These are phyloP conservation scores for Oostethus manadensis DNA, from an alignment of 2,113 vertebrate genomes.

Conservation along the genomic window DNA sequence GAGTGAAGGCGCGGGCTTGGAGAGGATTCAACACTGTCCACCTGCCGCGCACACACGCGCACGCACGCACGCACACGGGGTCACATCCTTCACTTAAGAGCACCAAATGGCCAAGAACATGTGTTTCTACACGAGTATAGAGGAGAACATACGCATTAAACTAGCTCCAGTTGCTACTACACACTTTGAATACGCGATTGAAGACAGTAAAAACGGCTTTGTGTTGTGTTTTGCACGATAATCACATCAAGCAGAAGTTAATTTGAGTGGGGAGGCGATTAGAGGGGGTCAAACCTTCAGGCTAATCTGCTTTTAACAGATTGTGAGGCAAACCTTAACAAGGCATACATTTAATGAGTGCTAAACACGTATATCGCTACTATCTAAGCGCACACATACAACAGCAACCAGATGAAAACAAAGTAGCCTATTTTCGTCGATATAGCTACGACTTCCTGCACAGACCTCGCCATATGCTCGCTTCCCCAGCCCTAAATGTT, in stretches of 20 bases:
- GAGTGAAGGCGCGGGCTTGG: constrained; percentile 56
- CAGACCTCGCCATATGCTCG: constrained; percentile 31
- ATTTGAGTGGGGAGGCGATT: constrained; percentile 16
- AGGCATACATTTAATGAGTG: not conserved
- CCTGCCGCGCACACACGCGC: constrained; percentile 52
- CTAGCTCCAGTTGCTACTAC: not conserved
- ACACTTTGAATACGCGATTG: not conserved
- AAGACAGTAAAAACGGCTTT: not conserved
- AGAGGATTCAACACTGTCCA: constrained; percentile 65
- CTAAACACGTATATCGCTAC: constrained; percentile 1
- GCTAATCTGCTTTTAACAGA: constrained; percentile 25
- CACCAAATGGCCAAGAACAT: constrained; percentile 55
- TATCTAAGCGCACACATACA: constrained; percentile 1
- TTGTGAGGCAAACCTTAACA: constrained; percentile 4
- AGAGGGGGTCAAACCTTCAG: constrained; percentile 26
- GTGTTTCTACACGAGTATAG: constrained; percentile 30
- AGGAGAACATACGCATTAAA: not conserved
- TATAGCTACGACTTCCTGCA: constrained; percentile 61
- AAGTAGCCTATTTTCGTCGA: constrained; percentile 50
- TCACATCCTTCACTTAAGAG: constrained; percentile 31
- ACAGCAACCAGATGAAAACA: not conserved
- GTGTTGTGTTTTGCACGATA: constrained; percentile 33
- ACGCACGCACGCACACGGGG: constrained; percentile 11
- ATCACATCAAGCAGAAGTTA: constrained; percentile 46
- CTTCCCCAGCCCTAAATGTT: constrained; percentile 5